These are phyloP conservation scores for Mesorhabditis sp. DNA, from an alignment of 2,888 invertebrate species.

Conservation along the genomic window DNA sequence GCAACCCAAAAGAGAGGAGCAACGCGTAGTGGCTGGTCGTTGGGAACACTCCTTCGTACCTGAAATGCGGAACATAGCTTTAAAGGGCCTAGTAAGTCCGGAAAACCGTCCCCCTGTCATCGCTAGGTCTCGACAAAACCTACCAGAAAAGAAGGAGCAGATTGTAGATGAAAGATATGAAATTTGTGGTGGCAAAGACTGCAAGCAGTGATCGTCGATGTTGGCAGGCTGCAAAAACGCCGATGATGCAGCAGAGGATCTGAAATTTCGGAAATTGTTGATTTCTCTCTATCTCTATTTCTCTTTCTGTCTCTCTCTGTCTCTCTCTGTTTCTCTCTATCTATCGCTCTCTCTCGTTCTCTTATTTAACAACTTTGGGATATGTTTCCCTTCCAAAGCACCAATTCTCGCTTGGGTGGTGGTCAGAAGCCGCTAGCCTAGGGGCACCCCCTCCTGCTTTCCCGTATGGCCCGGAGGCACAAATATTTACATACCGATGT, in stretches of 20 bases:
- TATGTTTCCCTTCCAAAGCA: too few relatives aligned
- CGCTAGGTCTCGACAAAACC: not conserved
- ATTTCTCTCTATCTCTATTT: not conserved
- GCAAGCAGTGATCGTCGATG: slow-evolving; percentile 39
- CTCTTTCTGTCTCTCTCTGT: too few relatives aligned
- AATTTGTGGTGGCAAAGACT: slow-evolving; percentile 29
- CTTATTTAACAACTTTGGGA: too few relatives aligned
- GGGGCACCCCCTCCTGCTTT: too few relatives aligned
- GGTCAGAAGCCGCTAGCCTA: too few relatives aligned
- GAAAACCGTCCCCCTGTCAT: too few relatives aligned
- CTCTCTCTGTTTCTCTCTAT: too few relatives aligned
- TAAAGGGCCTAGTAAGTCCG: too few relatives aligned
- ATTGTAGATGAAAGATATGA: slow-evolving; percentile 39
- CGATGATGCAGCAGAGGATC: slow-evolving; percentile 43
- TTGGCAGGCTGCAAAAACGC: slow-evolving; percentile 43
- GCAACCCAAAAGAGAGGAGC: slow-evolving; percentile 41
- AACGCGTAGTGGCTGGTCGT: not conserved
- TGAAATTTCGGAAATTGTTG: slow-evolving; percentile 19
- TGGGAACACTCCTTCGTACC: slow-evolving; percentile 36
- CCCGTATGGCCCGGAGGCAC: too few relatives aligned
- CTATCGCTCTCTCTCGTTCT: too few relatives aligned
- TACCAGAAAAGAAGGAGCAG: slow-evolving; percentile 39
- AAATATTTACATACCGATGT: too few relatives aligned
- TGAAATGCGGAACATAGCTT: slow-evolving; percentile 8
- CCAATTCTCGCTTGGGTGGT: too few relatives aligned